A percentile compares a stretch with the other conserved stretches of the same genome.
Evolutionary conservation across 2,797 vertebrate species (phyloP).

Genomic region (Megaceryle alcyon): DNA sequence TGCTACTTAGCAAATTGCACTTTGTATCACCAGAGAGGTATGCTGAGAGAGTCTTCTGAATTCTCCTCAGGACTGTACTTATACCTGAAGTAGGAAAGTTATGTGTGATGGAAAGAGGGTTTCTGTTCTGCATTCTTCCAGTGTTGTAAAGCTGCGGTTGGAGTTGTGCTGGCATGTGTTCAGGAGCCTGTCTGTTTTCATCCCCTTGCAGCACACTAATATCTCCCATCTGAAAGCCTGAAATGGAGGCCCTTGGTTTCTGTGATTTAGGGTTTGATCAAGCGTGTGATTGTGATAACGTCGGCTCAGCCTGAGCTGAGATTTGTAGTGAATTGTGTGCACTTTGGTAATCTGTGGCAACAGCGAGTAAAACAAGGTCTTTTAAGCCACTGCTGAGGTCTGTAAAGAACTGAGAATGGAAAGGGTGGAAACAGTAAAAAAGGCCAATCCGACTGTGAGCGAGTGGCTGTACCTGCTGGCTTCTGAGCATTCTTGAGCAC

Average conservation of each 20-base stretch:
- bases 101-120: neutral
- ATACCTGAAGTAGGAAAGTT: conserved; percentile 1
- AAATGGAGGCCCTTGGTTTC: neutral
- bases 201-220: neutral
- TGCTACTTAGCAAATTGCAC: neutral
- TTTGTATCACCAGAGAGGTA: neutral
- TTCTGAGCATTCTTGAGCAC: neutral
- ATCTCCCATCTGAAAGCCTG: conserved; percentile 52
- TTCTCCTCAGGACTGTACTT: neutral
- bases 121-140: conserved; percentile 22
- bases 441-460: rapidly evolving
- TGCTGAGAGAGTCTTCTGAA: neutral
- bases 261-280: neutral
- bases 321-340: neutral
- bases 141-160: neutral
- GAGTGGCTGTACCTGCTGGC: rapidly evolving
- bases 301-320: neutral
- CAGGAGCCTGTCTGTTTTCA: conserved; percentile 44
- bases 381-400: neutral
- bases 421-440: neutral
- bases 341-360: neutral
- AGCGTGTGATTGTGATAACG: neutral
- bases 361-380: neutral
- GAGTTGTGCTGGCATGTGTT: neutral
- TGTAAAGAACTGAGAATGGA: neutral